Evolutionary conservation across 2,113 vertebrate species (phyloP), one percentile per base, ranked within the genome.

Genomic region (Ceuthmochares aereus): DNA sequence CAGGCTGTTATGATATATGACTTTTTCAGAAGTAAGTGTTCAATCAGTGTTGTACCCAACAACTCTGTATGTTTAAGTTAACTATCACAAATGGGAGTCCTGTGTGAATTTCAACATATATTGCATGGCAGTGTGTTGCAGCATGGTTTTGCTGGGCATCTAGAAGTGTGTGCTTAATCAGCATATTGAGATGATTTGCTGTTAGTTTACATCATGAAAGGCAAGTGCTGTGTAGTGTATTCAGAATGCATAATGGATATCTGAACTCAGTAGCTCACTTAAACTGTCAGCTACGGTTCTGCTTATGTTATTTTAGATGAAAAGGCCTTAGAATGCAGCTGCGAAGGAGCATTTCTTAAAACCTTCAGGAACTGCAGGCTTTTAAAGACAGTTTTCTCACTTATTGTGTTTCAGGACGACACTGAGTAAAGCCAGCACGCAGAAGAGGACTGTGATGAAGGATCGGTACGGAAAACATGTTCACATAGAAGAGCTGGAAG

Each of bases 371-470:
- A 32, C 26, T 1, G 16, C 6, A 14, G 19, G 42, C 17, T 82
- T 70, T 66, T 45, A 20, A 43, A 85, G 25, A 51, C 20, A 5
- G 5, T 20, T 29, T 12, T 86, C 36, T 95, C 22, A 32, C 63
- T 22, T 34, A 7, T 37, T 83, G 55, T 7, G 12, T 87, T 91
- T 20, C 51, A 99, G 99, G 98, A 99, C 99, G 92, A 98, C 90
- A 36, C 98, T 99, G 98, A 98, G 52, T 99, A 99, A 99, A 98
- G 98, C 97, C 42, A 98, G 96, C 69, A 98, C 98, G 23, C 98
- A 99, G 98, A 99, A 99, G 98, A 99, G 98, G 98, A 99, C 99
- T n/a, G 99, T 99, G 98, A 98, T 99, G 98, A 98, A 98, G 98
- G 99, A 99, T 68, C 97, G 76, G 97, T 98, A 95, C 30, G 98